Percentiles rank a stretch among this genome's conserved stretches.
phyloP scores from a whole-genome alignment of 2,113 vertebrate species.

The Heterochromis multidens region DNA sequence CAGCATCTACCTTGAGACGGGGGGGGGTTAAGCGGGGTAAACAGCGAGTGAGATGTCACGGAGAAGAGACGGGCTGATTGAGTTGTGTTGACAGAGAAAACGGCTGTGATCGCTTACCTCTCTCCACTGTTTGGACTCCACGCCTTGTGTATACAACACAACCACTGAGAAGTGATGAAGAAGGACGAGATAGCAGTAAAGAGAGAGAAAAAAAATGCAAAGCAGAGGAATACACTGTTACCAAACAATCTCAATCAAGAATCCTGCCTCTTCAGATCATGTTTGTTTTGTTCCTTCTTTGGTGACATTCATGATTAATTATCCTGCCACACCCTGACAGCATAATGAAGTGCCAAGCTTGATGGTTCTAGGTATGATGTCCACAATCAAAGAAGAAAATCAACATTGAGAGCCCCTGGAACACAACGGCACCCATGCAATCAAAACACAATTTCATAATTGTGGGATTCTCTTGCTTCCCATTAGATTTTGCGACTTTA shows the following conservation, averaged over 20 bases:
- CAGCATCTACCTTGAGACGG: slow-evolving; percentile 34
- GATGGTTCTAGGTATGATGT: slow-evolving; percentile 13
- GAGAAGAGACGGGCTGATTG: slow-evolving; percentile 25
- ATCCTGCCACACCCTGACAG: slow-evolving; percentile 32
- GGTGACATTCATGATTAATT: slow-evolving; percentile 50
- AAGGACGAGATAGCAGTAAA: neutral
- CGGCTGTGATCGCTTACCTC: slow-evolving; percentile 81
- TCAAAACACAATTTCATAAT: slow-evolving; percentile 34
- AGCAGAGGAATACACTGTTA: slow-evolving; percentile 12
- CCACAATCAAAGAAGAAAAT: slow-evolving; percentile 7
- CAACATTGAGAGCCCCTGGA: slow-evolving; percentile 4
- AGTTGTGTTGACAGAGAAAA: slow-evolving; percentile 36
- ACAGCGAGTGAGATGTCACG: slow-evolving; percentile 7
- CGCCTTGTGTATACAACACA: slow-evolving; percentile 91
- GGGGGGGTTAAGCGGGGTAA: neutral
- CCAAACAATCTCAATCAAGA: slow-evolving; percentile 19
- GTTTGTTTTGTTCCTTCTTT: slow-evolving; percentile 41
- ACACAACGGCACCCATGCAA: slow-evolving; percentile 2
- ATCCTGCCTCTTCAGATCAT: neutral
- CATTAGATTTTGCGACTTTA: slow-evolving; percentile 30
- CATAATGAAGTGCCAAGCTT: slow-evolving; percentile 20
- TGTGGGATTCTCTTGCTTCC: slow-evolving; percentile 16
- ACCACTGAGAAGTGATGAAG: slow-evolving; percentile 79
- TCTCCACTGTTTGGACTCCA: slow-evolving; percentile 89
- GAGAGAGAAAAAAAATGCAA: neutral